Conservation (phyloP, 2,797 vertebrate genomes). For the Onychomys torridus region DNA sequence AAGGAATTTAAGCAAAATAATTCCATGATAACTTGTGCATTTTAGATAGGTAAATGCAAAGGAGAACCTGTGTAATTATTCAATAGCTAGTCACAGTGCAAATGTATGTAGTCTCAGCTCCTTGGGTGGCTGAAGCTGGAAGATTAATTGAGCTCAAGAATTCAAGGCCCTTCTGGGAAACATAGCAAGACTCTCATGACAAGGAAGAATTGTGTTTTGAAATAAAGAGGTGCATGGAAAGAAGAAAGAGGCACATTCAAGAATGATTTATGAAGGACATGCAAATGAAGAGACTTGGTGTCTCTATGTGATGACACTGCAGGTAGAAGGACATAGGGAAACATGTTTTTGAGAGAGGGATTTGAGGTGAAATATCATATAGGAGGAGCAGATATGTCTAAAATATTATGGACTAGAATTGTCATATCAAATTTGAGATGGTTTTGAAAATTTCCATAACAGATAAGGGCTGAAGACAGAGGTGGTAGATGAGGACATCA, state of each 20-base stretch:
- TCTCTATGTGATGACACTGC: neutral
- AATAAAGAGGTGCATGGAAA: neutral
- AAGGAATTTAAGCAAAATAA: neutral
- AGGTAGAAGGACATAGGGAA: neutral
- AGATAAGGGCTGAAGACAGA: neutral
- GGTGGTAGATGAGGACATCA: neutral
- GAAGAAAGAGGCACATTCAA: neutral
- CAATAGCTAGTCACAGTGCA: neutral
- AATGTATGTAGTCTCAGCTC: neutral
- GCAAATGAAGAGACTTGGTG: neutral
- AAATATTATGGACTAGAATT: slow-evolving; percentile 3
- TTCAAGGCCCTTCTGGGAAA: neutral
- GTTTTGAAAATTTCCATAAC: slow-evolving; percentile 9
- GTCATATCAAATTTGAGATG: neutral
- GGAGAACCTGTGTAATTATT: neutral
- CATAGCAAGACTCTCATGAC: neutral
- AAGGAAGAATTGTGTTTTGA: neutral
- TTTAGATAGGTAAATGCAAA: neutral
- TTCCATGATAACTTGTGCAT: neutral
- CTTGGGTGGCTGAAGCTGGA: neutral
- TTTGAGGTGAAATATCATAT: neutral
- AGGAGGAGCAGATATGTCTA: neutral
- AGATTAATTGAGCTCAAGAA: neutral
- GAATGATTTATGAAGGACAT: neutral
- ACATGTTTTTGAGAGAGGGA: neutral